Conservation (phyloP, 2,797 vertebrate species). For the Balearica regulorum region DNA sequence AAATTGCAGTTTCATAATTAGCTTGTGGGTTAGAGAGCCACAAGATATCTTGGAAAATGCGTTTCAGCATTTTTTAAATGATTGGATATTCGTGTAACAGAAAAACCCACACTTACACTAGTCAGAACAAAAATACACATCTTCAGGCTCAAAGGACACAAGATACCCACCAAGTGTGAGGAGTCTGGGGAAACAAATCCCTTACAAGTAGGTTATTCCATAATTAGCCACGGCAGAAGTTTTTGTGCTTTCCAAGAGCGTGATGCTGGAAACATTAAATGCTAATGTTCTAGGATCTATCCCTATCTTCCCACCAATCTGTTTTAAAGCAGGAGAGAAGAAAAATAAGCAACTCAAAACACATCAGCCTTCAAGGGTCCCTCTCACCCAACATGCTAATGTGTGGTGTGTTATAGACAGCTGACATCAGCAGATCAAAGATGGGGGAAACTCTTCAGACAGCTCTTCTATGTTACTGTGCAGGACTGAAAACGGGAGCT, state of each 20-base stretch:
- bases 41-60: neutral
- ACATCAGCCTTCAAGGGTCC: neutral
- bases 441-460: neutral
- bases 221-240: conserved; percentile 1
- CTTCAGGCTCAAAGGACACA: conserved; percentile 12
- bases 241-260: neutral
- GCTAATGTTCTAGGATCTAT: neutral
- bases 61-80: conserved; percentile 31
- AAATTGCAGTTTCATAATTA: conserved; percentile 34
- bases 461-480: neutral
- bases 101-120: neutral
- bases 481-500: neutral
- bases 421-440: neutral
- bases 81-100: conserved; percentile 15
- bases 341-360: neutral
- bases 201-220: neutral
- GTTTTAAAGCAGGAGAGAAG: neutral
- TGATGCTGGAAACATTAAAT: neutral
- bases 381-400: neutral
- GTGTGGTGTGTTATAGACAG: neutral
- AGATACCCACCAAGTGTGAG: neutral
- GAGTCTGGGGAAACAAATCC: neutral
- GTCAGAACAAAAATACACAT: neutral
- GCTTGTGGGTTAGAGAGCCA: neutral
- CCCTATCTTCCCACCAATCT: neutral